phyloP scores from a whole-genome alignment of 2,797 vertebrate species.

The Cyprinodon diabolis region DNA sequence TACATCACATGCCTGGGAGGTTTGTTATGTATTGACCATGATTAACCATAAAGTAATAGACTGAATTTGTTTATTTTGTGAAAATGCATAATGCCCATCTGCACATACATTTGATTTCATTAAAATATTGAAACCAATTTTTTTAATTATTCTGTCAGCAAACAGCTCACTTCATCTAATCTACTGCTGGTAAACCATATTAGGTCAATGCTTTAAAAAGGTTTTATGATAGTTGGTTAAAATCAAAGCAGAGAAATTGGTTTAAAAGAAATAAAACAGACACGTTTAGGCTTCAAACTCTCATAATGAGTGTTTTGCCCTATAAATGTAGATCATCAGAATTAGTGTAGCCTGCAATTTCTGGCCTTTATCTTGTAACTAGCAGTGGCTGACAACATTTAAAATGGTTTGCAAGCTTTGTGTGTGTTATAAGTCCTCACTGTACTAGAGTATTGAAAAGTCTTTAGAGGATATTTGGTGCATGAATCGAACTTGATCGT shows the following conservation, averaged over 20 bases:
- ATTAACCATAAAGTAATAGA: background rate
- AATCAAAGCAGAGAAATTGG: background rate
- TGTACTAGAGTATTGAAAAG: background rate
- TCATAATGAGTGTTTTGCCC: background rate
- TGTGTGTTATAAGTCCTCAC: background rate
- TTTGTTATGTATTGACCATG: background rate
- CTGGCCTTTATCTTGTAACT: background rate
- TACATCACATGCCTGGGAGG: background rate
- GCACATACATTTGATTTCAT: background rate
- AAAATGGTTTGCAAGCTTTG: background rate
- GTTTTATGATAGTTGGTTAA: background rate
- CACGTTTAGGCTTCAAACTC: background rate
- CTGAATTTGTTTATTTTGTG: background rate
- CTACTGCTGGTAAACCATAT: background rate
- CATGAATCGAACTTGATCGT: background rate
- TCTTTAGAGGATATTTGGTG: background rate
- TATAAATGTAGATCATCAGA: background rate
- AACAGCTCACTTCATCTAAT: background rate
- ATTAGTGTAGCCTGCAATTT: background rate
- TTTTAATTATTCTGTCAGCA: background rate
- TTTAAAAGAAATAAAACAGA: no score
- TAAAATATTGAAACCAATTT: slow-evolving; percentile 1
- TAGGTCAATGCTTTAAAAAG: background rate
- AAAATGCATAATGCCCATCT: background rate
- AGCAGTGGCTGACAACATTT: background rate